Evolutionary conservation across 2,888 invertebrate species (phyloP).

Genomic region (Trachelus iudaicus): DNA sequence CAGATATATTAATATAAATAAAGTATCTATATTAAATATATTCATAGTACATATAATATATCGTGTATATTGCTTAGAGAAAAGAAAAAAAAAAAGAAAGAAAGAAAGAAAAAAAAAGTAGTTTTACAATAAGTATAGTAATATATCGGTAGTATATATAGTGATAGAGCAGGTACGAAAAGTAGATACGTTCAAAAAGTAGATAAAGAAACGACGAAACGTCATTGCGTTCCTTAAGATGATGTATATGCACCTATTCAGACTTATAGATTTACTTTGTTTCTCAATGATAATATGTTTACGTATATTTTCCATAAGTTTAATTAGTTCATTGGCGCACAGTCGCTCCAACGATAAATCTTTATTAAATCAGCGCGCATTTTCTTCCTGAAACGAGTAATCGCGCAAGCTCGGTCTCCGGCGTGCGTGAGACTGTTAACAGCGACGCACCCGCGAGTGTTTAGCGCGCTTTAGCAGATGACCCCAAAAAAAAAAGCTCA

Average conservation of each 20-base stretch:
- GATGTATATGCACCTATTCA: background rate
- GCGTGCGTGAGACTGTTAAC: background rate
- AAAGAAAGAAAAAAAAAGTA: background rate
- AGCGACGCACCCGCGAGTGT: background rate
- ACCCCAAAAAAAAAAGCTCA: background rate
- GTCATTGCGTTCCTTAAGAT: background rate
- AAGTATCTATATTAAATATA: background rate
- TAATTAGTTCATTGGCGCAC: background rate
- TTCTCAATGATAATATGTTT: background rate
- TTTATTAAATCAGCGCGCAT: too few relatives aligned
- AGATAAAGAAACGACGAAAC: background rate
- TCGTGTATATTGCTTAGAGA: background rate
- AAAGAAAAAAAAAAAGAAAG: background rate
- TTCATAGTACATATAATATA: background rate
- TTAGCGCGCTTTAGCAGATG: background rate
- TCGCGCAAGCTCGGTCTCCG: background rate
- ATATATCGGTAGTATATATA: background rate
- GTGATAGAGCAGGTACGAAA: background rate
- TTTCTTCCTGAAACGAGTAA: background rate
- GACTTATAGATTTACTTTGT: background rate
- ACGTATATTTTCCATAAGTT: background rate
- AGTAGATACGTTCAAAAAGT: background rate
- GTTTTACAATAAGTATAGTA: background rate
- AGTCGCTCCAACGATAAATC: background rate
- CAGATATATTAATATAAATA: background rate